Evolutionary conservation across 2,113 vertebrate species (phyloP).

Genomic region (Edolisoma coerulescens): DNA sequence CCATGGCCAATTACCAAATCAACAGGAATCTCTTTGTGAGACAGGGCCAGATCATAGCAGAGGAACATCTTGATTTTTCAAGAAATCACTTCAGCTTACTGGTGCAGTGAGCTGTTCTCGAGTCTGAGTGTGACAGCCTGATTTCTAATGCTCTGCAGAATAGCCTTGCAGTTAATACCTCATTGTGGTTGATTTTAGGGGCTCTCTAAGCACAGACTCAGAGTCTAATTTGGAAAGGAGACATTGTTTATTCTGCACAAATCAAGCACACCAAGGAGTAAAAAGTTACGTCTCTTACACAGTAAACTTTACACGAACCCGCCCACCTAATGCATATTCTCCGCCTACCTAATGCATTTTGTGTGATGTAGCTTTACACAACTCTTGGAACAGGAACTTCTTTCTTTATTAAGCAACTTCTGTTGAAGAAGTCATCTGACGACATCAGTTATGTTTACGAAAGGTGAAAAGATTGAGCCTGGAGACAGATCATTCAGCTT

Average conservation of each 20-base stretch:
- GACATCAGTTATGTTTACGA: background rate
- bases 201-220: background rate
- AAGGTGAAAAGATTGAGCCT: background rate
- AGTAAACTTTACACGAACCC: background rate
- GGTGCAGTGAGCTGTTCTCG: background rate
- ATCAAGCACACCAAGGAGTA: background rate
- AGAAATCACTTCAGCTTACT: fast-evolving
- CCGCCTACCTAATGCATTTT: background rate
- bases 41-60: fast-evolving
- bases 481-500: too few species aligned
- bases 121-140: background rate
- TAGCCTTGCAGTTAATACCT: background rate
- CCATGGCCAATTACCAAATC: fast-evolving
- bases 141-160: background rate
- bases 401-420: background rate
- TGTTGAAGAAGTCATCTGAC: background rate
- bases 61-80: background rate
- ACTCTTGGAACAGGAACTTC: background rate
- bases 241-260: background rate
- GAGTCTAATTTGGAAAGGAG: background rate
- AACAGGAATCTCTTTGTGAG: background rate
- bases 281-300: background rate
- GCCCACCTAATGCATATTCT: background rate
- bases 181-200: background rate
- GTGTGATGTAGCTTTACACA: background rate